Base-by-base conservation (phyloP, 2,888 invertebrate genomes). In the Dusona sp. region DNA sequence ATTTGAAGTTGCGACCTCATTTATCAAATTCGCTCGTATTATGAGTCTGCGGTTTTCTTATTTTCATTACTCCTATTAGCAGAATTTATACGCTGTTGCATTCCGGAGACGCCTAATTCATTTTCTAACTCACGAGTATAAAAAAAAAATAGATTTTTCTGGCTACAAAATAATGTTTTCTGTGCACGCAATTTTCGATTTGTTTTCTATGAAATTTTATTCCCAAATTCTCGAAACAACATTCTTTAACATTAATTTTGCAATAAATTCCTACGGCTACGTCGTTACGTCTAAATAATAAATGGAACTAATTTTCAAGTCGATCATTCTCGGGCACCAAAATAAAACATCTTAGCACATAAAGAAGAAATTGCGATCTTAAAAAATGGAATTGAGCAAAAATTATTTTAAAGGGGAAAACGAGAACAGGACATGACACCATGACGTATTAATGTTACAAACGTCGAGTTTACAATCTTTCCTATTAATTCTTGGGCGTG, bases 401-500 rank as follows among this genome's bases (percentile, higher is more conserved):
- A 25, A n/a, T n/a, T n/a, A n/a, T n/a, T n/a, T n/a, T n/a, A n/a
- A n/a, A 75, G 29, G 72, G 9, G 25, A 29, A 33, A 33, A 22
- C 25, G 33, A 77, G 64, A 42, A 75, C 19, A 42, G 45, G 61
- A 61, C 16, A 45, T 61, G 73, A 38, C 68, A 36, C 51, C 61
- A 81, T 78, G 85, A 86, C 74, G 83, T 73, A 79, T 42, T 79
- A 79, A 70, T 51, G 64, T 38, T 45, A 73, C 68, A 72, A 87
- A 74, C 79, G 38, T 22, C 38, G 85, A 84, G 85, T 87, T 88
- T 80, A 84, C 79, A 77, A 86, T 86, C 82, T 85, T 85, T 84
- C 85, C 88, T 86, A 89, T 90, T 88, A 90, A 88, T 88, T 85
- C 85, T 67, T 83, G 78, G 70, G 88, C 81, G 87, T 84, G 48